Evolutionary conservation across 2,113 vertebrate genomes (phyloP).

Genomic region (Chionis minor): DNA sequence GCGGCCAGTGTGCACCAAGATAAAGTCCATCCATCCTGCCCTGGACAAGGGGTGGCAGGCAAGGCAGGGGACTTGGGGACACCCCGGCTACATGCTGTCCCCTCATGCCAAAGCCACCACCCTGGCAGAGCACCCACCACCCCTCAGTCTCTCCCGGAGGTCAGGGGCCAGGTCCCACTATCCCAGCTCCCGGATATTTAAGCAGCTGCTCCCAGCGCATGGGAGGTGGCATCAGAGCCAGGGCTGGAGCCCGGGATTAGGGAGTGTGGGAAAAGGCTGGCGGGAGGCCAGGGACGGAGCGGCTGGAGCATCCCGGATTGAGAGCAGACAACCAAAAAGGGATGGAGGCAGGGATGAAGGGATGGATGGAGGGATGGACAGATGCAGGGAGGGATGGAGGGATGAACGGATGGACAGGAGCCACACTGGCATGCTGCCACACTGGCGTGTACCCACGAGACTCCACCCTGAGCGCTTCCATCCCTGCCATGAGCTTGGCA

Average conservation of each 20-base stretch:
- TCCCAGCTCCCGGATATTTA: neutral
- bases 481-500: neutral
- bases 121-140: neutral
- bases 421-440: neutral
- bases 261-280: conserved; percentile 50
- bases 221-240: neutral
- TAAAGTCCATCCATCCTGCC: too few relatives aligned
- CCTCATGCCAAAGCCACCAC: too few relatives aligned
- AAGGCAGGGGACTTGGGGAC: too few relatives aligned
- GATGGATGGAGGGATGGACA: neutral
- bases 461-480: accelerated
- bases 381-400: neutral
- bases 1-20: too few relatives aligned
- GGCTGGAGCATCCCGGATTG: neutral
- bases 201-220: conserved; percentile 59
- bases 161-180: conserved; percentile 22
- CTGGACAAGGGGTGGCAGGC: too few relatives aligned
- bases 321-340: neutral
- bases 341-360: neutral
- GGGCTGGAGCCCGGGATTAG: conserved; percentile 1
- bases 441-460: accelerated
- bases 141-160: neutral
- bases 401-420: neutral
- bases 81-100: too few relatives aligned
- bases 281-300: neutral